A percentile compares a stretch with the other conserved stretches of the same genome.
phyloP scores from a whole-genome alignment of 92 coral and sea anemone species.

The Hydrozoanthus gracilis region DNA sequence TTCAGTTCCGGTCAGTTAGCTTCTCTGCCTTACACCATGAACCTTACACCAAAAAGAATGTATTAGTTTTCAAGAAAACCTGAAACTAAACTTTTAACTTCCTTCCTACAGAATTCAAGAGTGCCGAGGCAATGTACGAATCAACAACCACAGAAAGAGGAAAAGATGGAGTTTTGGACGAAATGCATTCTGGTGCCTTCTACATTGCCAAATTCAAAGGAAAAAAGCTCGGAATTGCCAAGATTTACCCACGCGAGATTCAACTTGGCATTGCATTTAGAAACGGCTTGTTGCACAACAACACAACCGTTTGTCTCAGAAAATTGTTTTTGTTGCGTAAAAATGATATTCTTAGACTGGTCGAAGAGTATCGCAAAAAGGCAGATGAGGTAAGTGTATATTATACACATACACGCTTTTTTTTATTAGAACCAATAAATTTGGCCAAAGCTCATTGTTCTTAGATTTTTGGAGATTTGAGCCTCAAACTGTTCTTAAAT shows the following conservation, averaged over 20 bases:
- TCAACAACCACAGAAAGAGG: neutral
- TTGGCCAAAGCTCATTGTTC: too few relatives aligned
- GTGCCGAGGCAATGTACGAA: slow-evolving; percentile 17
- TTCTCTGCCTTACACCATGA: too few relatives aligned
- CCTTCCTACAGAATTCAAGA: slow-evolving; percentile 11
- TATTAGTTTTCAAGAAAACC: neutral
- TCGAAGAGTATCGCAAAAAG: slow-evolving; percentile 6
- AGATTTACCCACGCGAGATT: slow-evolving; percentile 18
- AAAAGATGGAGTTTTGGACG: slow-evolving; percentile 24
- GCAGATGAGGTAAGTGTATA: slow-evolving; percentile 1
- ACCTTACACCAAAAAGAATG: neutral
- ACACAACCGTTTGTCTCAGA: slow-evolving; percentile 16
- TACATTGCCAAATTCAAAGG: slow-evolving; percentile 4
- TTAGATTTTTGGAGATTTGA: too few relatives aligned
- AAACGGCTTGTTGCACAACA: slow-evolving; percentile 9
- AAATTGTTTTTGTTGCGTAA: slow-evolving; percentile 40
- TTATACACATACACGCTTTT: too few relatives aligned
- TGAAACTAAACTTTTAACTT: neutral
- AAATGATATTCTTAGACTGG: slow-evolving; percentile 24
- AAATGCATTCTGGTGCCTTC: slow-evolving; percentile 43
- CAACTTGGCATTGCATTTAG: slow-evolving; percentile 27
- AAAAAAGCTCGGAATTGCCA: slow-evolving; percentile 1
- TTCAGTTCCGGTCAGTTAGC: too few relatives aligned
- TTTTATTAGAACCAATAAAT: too few relatives aligned
- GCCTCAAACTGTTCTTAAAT: too few relatives aligned